Conservation (phyloP, 1,140 invertebrate species). For the Zophobas atratus region DNA sequence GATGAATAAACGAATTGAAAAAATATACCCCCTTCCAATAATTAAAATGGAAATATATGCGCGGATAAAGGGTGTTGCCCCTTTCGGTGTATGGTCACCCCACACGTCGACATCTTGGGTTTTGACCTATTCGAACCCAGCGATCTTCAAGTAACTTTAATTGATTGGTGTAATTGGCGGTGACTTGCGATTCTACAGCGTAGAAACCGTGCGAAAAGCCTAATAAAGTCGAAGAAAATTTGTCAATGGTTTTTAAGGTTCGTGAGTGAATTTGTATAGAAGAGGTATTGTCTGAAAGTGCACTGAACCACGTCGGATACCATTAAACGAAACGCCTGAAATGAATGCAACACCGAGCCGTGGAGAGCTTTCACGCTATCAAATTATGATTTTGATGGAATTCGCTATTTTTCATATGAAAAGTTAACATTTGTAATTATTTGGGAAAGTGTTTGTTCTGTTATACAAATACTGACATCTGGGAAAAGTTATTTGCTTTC, state of each 20-base stretch:
- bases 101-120: not conserved
- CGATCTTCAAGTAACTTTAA: too few species aligned
- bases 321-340: not conserved
- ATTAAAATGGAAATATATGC: slow-evolving; percentile 3
- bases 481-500: slow-evolving; percentile 32
- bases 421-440: not conserved
- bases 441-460: slow-evolving; percentile 18
- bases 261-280: not conserved
- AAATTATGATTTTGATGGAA: not conserved
- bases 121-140: not conserved
- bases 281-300: not conserved
- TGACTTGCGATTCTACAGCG: too few species aligned
- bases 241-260: slow-evolving; percentile 15
- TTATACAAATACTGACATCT: not conserved
- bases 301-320: not conserved
- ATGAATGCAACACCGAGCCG: slow-evolving; percentile 1
- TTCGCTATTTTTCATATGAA: not conserved
- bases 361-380: not conserved
- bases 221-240: not conserved
- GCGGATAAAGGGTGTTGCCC: not conserved
- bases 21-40: not conserved
- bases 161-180: too few species aligned
- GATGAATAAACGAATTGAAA: not conserved
- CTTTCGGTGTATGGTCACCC: not conserved
- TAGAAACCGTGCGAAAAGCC: slow-evolving; percentile 11